Evolutionary conservation across 2,888 invertebrate species (phyloP), one percentile per base, ranked within the genome.

Genomic region (Sminthurinus aureus): DNA sequence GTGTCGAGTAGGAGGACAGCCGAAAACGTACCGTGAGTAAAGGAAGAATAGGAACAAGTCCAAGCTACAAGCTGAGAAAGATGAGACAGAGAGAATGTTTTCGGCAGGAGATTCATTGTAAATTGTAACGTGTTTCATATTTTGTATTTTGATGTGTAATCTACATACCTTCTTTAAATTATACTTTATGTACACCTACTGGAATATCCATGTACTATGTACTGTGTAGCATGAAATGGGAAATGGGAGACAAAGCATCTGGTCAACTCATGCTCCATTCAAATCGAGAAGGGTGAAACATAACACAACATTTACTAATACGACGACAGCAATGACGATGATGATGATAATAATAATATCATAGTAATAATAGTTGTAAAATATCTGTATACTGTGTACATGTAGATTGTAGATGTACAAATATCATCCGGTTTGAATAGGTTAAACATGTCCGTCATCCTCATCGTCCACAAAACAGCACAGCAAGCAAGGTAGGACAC

Each of bases 251-350:
- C 79, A 79, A 79, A 69, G 79, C 79, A 79, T 79, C 79, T 79
- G 79, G 79, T 69, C 79, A 79, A 79, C 79, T 79, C 79, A 79
- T 79, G 67, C 79, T 51, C 79, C 79, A 79, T 79, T 79, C 79
- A 79, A 66, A 69, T 58, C 4, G 6, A 38, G 38, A 69, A 69
- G 69, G 69, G 69, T 69, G 69, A 69, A 69, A 69, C n/a, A 38
- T 38, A 38, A 38, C 9, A 69, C n/a, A 69, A 69, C 69, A 69
- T 69, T 69, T 69, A 69, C n/a, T 69, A 69, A 69, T 69, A 69
- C 69, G 1, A 69, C 69, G 1, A 69, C 20, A 20, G 58, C 9
- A 58, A 18, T 9, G 38, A 38, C 38, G 38, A 38, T 1, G 38
- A 38, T 38, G 38, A 38, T 6, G 38, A 38, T 38, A 6, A 38